Conservation (phyloP, 2,113 vertebrate genomes). For the Barnardius zonarius region DNA sequence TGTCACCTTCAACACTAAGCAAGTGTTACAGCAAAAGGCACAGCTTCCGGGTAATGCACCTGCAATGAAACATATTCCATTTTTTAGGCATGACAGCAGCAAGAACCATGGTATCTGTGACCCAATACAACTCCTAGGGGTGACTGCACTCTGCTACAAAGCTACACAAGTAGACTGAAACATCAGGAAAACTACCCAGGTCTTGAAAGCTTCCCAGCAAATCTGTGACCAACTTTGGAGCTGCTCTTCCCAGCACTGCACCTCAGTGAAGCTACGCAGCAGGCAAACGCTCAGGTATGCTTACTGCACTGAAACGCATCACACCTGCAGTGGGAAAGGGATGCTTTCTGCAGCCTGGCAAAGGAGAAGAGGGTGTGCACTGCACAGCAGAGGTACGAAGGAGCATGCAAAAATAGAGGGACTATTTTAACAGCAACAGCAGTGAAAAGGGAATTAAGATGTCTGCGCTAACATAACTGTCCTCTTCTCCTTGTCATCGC, state of each 20-base stretch:
- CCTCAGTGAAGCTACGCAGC: conserved; percentile 6
- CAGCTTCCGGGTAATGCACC: background rate
- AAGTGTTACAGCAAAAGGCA: background rate
- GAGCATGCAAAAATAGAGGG: background rate
- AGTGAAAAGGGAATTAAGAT: background rate
- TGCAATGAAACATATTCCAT: background rate
- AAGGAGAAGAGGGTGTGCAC: background rate
- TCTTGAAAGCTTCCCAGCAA: background rate
- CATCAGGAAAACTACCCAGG: background rate
- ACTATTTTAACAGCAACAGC: background rate
- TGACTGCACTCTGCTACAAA: background rate
- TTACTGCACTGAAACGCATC: background rate
- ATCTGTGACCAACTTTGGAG: background rate
- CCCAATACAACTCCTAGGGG: background rate
- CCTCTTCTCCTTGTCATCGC: background rate
- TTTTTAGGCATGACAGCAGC: background rate
- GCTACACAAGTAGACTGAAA: background rate
- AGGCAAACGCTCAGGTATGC: background rate
- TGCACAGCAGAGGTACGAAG: background rate
- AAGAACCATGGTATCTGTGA: background rate
- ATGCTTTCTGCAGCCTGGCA: background rate
- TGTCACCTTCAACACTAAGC: background rate
- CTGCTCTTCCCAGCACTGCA: background rate
- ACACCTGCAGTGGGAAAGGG: background rate
- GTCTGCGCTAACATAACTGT: background rate